These are phyloP conservation scores for Lagria hirta DNA, from an alignment of 2,888 invertebrate species.

Conservation along the genomic window DNA sequence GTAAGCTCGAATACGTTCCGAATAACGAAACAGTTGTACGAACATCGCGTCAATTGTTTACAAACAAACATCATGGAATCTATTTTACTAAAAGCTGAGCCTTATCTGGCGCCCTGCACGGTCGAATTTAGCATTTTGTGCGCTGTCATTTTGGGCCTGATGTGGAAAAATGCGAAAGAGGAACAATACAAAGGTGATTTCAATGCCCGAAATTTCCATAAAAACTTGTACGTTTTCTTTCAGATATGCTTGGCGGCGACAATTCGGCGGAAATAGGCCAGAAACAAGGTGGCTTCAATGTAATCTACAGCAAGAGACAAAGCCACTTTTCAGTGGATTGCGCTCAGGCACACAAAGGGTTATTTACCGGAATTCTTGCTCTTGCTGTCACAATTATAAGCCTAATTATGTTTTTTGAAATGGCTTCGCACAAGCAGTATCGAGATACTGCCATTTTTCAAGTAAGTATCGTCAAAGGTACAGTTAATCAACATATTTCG, in stretches of 20 bases:
- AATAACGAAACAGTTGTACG: slow-evolving; percentile 33
- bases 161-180: slow-evolving; percentile 79
- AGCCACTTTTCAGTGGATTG: slow-evolving; percentile 80
- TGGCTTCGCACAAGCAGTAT: slow-evolving; percentile 65
- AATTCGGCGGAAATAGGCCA: slow-evolving; percentile 30
- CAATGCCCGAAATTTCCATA: no score
- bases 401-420: slow-evolving; percentile 84
- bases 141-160: slow-evolving; percentile 84
- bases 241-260: slow-evolving; percentile 2
- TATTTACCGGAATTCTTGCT: slow-evolving; percentile 70
- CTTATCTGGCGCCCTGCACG: slow-evolving; percentile 85
- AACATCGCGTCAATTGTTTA: slow-evolving; percentile 34
- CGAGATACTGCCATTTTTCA: slow-evolving; percentile 69
- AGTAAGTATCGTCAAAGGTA: slow-evolving; percentile 57
- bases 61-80: slow-evolving; percentile 36
- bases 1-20: slow-evolving; percentile 33
- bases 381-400: slow-evolving; percentile 75
- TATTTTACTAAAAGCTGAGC: slow-evolving; percentile 32
- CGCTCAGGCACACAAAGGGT: slow-evolving; percentile 77
- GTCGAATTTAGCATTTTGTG: slow-evolving; percentile 91
- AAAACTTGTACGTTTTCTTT: no score
- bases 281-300: slow-evolving; percentile 40
- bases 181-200: slow-evolving; percentile 6
- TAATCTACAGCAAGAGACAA: slow-evolving; percentile 50
- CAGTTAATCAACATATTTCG: no score